Conservation (phyloP, 2,888 invertebrate species). For the Caenorhabditis sp. region DNA sequence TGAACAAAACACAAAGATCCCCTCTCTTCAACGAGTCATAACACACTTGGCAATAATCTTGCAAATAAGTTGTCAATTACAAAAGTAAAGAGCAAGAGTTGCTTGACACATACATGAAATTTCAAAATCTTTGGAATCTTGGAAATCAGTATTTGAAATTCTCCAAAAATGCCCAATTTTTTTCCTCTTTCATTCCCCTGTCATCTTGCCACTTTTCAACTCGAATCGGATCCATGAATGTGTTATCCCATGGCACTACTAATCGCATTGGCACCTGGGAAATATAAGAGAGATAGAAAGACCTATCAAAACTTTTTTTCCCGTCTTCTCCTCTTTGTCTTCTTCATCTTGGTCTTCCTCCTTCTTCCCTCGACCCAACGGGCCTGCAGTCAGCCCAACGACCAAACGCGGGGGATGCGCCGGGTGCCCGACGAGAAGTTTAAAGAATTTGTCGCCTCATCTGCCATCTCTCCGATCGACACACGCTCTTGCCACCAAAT, state of each 20-base stretch:
- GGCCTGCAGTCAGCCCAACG: background rate
- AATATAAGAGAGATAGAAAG: background rate
- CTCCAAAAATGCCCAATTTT: no score
- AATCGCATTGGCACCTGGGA: constrained; percentile 35
- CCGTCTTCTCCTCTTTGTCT: no score
- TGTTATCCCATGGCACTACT: background rate
- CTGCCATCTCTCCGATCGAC: constrained; percentile 28
- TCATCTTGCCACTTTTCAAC: constrained; percentile 6
- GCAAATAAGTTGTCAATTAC: no score
- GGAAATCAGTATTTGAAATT: no score
- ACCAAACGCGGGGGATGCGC: constrained; percentile 60
- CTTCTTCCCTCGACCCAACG: background rate
- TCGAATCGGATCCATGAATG: constrained; percentile 17
- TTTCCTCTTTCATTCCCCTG: background rate
- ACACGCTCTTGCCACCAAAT: constrained; percentile 30
- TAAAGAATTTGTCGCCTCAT: constrained; percentile 47
- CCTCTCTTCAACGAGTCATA: no score
- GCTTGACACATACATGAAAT: no score
- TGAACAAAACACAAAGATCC: no score
- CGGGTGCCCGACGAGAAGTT: constrained; percentile 44
- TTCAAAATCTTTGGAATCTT: no score
- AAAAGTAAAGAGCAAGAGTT: no score
- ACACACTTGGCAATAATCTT: no score
- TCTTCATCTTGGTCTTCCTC: no score
- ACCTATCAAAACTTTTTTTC: constrained; percentile 29